Base-by-base conservation (phyloP, 2,797 vertebrate genomes). In the Premnoplex brunnescens region DNA sequence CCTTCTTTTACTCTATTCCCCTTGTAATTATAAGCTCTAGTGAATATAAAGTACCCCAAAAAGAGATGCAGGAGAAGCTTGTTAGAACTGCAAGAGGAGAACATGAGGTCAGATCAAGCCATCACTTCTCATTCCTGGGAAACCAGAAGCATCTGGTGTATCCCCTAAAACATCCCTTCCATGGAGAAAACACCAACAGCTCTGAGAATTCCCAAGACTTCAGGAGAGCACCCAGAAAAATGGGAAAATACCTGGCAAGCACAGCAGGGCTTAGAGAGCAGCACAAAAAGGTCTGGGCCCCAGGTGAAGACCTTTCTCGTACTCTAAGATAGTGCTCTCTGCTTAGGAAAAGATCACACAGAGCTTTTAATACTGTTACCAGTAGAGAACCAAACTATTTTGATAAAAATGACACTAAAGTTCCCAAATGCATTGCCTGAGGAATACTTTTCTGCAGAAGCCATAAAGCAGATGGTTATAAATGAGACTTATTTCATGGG, bases 381-480 rank as follows among this genome's bases (percentile, higher is more conserved):
- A 43, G 39, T n/a, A 62, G 51, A 91, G 66, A 96, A 93, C 41
- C 43, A 80, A 96, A 97, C 80, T 93, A 56, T 89, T 91, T 69
- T 60, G 82, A 91, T 85, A 94, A 64, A 90, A 93, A 72, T 89
- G 86, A 96, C 92, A 96, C 72, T 37, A 10, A 91, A 78, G 88
- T 66, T 88, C 92, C 93, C 4, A 2, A 79, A 91, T 83, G 78
- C 75, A n/a, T 24, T 88, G 97, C 93, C 93, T 21, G 49, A 97
- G 95, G 95, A 97, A 93, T 52, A 78, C 76, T 90, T 44, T 94
- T 90, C 90, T 82, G 55, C 66, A 71, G 88, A 95, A 97, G 85
- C 92, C 89, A 95, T 95, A 95, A 97, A 97, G 81, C 95, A 97
- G 96, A 98, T 96, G 95, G 95, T 97, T 97, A 98, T 95, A 97